Base-by-base conservation (phyloP, 2,113 vertebrate species). In the Gymnocephalus cernua region DNA sequence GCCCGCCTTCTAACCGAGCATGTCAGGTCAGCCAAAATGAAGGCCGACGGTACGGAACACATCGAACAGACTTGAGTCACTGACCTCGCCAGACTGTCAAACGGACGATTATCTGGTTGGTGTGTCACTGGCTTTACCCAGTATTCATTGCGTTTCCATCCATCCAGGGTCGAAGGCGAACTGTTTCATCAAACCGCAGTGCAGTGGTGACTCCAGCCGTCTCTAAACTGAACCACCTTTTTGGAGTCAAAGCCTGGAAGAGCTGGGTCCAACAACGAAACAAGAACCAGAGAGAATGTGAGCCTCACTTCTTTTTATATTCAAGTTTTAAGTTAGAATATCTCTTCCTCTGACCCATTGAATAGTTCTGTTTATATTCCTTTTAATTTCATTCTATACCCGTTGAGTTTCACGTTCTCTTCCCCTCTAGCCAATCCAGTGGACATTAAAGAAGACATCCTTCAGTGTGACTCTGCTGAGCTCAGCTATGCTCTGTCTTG, bases 221-320 rank as follows among this genome's bases (percentile, higher is more conserved):
- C 80, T 91, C 95, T 3, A 96, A 96, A 61, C 88, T 99, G 0
- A 97, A 98, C 80, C 97, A 97, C 53, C 94, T 97, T 95, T 99
- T 99, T 0, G 98, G 98, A 29, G 96, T 99, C 9, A 97, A 98
- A 2, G 97, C 98, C 87, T 99, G 97, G 98, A 97, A 91, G 91
- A 96, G 94, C 91, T 99, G 98, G 98, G 97, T 98, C 86, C 95
- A 95, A 21, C 96, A 95, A 92, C 95, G 95, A 91, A 96, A 96
- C 0, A 89, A 95, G 80, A 95, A 94, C 79, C 95, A 58, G 93
- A 95, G 69, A 93, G 90, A 94, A 86, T 13, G 93, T 95, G 61
- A 91, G 84, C 3, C 48, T 62, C 23, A n/a, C 1, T 8, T 56
- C 23, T 56, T 48, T 66, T 23, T 11, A 7, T 1, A 2, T 4